These are phyloP conservation scores for Oostethus manadensis DNA, from an alignment of 2,113 vertebrate species.

Conservation along the genomic window DNA sequence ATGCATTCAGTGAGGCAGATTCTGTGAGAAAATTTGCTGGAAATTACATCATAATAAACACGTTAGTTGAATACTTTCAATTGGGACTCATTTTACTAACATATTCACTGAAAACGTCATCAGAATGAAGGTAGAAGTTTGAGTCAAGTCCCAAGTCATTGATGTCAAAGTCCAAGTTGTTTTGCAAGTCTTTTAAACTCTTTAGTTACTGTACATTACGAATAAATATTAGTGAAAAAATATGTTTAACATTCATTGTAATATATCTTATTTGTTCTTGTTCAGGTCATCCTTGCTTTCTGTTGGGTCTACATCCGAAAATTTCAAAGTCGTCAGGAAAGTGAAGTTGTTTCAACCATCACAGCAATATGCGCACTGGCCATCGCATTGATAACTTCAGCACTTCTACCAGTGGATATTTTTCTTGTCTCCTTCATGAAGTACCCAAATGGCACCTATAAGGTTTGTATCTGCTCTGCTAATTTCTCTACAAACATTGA, in stretches of 20 bases:
- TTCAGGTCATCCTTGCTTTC: constrained; percentile 87
- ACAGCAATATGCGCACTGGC: constrained; percentile 93
- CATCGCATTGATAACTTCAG: constrained; percentile 91
- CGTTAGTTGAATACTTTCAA: too few species aligned
- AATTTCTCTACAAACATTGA: constrained; percentile 14
- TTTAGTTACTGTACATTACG: too few species aligned
- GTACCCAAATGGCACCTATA: constrained; percentile 92
- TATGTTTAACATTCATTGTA: not conserved
- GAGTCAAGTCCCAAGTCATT: too few species aligned
- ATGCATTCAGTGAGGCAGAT: too few species aligned
- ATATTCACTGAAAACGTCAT: too few species aligned
- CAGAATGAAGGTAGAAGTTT: too few species aligned
- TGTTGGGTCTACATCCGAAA: constrained; percentile 97
- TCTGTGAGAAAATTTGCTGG: too few species aligned
- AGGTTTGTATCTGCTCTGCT: constrained; percentile 72
- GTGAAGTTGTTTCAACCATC: constrained; percentile 93
- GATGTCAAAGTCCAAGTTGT: too few species aligned
- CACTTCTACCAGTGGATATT: constrained; percentile 94
- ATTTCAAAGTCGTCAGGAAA: constrained; percentile 94
- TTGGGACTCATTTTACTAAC: too few species aligned
- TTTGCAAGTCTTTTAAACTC: too few species aligned
- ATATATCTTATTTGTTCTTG: not conserved
- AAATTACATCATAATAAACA: too few species aligned
- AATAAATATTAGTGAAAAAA: too few species aligned
- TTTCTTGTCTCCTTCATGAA: constrained; percentile 98